phyloP scores from a whole-genome alignment of 2,888 invertebrate genomes.

The Chloromyia formosa region DNA sequence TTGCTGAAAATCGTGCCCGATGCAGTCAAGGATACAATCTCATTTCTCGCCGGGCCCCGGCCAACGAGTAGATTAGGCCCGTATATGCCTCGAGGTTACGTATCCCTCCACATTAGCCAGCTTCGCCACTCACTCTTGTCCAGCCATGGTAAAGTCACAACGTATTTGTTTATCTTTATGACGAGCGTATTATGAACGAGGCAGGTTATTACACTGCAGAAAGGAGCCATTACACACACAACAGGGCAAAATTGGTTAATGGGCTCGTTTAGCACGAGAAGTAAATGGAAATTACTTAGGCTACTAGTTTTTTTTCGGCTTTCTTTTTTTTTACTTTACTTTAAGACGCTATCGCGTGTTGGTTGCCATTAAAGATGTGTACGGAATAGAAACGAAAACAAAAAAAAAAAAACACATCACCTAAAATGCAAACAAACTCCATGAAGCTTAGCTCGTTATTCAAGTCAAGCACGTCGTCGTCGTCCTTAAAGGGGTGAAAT shows the following conservation, averaged over 20 bases:
- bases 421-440: slow-evolving; percentile 42
- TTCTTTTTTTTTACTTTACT: background rate
- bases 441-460: slow-evolving; percentile 24
- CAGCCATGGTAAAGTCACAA: background rate
- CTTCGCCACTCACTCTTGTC: background rate
- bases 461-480: slow-evolving; percentile 3
- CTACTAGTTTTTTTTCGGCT: background rate
- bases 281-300: slow-evolving; percentile 41
- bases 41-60: no score
- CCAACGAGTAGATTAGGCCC: background rate
- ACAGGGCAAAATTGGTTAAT: slow-evolving; percentile 39
- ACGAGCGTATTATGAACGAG: slow-evolving; percentile 31
- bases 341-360: slow-evolving; percentile 38
- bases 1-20: no score
- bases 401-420: background rate
- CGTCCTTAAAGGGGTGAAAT: slow-evolving; percentile 25
- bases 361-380: slow-evolving; percentile 8
- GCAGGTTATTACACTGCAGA: slow-evolving; percentile 36
- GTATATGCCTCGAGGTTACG: background rate
- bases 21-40: no score
- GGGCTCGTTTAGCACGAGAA: slow-evolving; percentile 42
- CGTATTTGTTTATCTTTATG: slow-evolving; percentile 39
- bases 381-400: background rate
- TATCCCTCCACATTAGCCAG: background rate
- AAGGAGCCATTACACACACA: slow-evolving; percentile 25